Evolutionary conservation across 2,888 invertebrate species (phyloP), one percentile per base, ranked within the genome.

Genomic region (Caenorhabditis auriculariae): DNA sequence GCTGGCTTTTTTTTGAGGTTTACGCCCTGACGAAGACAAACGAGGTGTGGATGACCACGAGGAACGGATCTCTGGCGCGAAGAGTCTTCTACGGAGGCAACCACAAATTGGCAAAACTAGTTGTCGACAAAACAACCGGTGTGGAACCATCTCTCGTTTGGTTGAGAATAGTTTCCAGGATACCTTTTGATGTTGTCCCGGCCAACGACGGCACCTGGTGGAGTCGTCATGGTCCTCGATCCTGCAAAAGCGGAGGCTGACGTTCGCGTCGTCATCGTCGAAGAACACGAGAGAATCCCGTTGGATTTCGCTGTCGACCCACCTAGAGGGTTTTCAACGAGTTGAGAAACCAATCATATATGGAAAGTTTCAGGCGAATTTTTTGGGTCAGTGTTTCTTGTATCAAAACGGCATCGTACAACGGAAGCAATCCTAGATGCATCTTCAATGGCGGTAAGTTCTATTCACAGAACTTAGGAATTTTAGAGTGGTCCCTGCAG

Each of bases 51-150:
- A 85, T 87, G 77, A 89, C 89, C 83, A 90, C 89, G 19, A 88
- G 88, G 15, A 55, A 59, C 24, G 54, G 56, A 12, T 58, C 68
- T 90, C 91, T 82, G 89, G 90, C 44, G 91, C 91, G 19, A 6
- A 37, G 38, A 24, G 32, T 69, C 35, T 53, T 85, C 86, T 91
- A 48, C 90, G 91, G 82, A 85, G 59, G 53, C 9, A 19, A 44
- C 0, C 54, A 58, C 46, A 35, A 64, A 4, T 54, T 69, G 12
- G 51, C 66, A 2, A 50, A 58, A 3, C 45, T 69, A 3, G 60
- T 64, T 0, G 54, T 71, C 4, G 69, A 72, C 37, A 21, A 44
- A 21, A 47, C 55, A 5, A 60, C 72, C n/a, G 72, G n/a, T n/a
- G n/a, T n/a, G n/a, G n/a, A n/a, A n/a, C n/a, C n/a, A n/a, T n/a